A percentile compares a stretch with the other conserved stretches of the same genome.
phyloP scores from a whole-genome alignment of 2,113 vertebrate species.

The Daphoenositta chrysoptera region DNA sequence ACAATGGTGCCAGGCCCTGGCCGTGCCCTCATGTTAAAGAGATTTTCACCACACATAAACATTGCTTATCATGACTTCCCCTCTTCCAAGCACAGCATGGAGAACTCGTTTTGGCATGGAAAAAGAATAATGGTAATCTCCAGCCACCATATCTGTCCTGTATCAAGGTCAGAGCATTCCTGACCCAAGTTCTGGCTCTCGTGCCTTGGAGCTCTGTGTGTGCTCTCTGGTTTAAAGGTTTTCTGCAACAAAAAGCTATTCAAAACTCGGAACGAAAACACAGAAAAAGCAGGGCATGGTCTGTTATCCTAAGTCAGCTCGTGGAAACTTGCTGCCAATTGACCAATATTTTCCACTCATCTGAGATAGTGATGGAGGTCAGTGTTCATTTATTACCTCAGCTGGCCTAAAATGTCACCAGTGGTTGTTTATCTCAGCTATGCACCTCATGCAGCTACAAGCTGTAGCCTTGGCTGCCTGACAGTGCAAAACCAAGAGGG shows the following conservation, averaged over 20 bases:
- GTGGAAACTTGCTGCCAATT: conserved; percentile 24
- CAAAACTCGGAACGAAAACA: not conserved
- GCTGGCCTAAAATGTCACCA: conserved; percentile 37
- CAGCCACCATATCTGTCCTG: not conserved
- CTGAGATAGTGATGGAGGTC: conserved; percentile 28
- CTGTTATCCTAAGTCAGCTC: not conserved
- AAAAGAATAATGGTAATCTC: not conserved
- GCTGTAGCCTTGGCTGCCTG: conserved; percentile 20
- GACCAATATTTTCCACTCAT: conserved; percentile 55
- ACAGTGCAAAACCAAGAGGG: conserved; percentile 41
- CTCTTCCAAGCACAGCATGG: accelerated
- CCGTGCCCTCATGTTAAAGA: not conserved
- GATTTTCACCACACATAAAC: not conserved
- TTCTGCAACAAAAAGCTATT: conserved; percentile 23
- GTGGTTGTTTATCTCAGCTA: conserved; percentile 27
- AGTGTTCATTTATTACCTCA: conserved; percentile 45
- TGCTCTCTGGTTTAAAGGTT: not conserved
- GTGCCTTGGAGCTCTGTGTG: not conserved
- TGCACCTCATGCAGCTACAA: not conserved
- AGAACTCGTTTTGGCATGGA: not conserved
- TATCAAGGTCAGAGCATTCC: conserved; percentile 51
- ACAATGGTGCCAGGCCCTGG: not conserved
- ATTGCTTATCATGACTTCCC: conserved; percentile 31
- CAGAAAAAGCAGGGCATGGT: not conserved
- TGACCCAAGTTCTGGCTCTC: not conserved